These are phyloP conservation scores for Eupithecia exiguata DNA, from an alignment of 2,888 invertebrate species.

Conservation along the genomic window DNA sequence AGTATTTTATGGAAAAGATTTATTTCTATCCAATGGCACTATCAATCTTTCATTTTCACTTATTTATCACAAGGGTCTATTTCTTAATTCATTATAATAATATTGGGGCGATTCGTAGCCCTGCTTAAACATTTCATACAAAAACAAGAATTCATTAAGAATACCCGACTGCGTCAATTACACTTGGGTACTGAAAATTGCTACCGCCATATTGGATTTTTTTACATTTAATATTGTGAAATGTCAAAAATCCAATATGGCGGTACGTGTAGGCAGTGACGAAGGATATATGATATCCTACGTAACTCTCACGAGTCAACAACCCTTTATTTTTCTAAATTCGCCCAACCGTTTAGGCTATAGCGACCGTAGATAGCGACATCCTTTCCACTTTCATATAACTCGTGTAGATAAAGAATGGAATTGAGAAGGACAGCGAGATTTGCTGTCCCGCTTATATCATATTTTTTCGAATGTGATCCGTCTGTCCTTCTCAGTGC, in stretches of 20 bases:
- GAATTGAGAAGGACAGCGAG: neutral
- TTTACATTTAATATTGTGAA: too few relatives aligned
- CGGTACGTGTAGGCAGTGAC: too few relatives aligned
- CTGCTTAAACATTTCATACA: conserved; percentile 35
- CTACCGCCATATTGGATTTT: neutral
- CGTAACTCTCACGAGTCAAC: neutral
- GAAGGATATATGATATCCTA: too few relatives aligned
- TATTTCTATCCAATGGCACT: conserved; percentile 66
- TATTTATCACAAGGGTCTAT: conserved; percentile 69
- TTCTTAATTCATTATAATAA: conserved; percentile 43
- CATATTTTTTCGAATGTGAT: neutral
- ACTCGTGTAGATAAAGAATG: neutral
- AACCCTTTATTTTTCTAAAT: neutral
- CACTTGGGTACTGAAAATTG: neutral
- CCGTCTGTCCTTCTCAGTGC: neutral
- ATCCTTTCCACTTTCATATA: too few relatives aligned
- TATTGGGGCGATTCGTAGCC: conserved; percentile 45
- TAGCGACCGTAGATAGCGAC: too few relatives aligned
- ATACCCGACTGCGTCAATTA: neutral
- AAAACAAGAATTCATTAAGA: conserved; percentile 20
- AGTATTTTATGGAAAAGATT: conserved; percentile 29
- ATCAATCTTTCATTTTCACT: conserved; percentile 63
- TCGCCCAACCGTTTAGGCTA: neutral
- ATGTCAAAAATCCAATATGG: too few relatives aligned
- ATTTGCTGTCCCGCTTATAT: neutral